Conservation (phyloP, 1,140 invertebrate genomes). For the Epicauta chinensis region DNA sequence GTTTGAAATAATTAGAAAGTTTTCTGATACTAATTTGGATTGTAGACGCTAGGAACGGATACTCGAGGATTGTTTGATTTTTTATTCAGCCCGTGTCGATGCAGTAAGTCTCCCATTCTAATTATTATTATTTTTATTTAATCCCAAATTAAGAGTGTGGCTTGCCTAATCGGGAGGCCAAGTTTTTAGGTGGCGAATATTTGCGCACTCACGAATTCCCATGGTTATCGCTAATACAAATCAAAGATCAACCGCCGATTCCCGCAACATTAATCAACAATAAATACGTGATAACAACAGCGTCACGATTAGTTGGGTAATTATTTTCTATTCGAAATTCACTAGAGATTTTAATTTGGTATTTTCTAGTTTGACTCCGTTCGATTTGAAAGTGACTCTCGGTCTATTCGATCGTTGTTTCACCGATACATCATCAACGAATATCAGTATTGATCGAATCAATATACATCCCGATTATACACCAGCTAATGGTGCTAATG, state of each 20-base stretch:
- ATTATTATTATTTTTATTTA: not conserved
- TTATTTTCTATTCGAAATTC: conserved; percentile 13
- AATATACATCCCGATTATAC: conserved; percentile 49
- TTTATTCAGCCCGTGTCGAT: conserved; percentile 22
- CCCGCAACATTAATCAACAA: conserved; percentile 51
- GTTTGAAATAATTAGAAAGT: not conserved
- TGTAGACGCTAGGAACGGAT: conserved; percentile 5
- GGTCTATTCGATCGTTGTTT: conserved; percentile 49
- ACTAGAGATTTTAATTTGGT: conserved; percentile 1
- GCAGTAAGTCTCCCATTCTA: conserved; percentile 21
- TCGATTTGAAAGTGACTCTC: conserved; percentile 47
- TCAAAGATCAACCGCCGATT: conserved; percentile 31
- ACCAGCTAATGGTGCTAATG: conserved; percentile 46
- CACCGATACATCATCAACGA: conserved; percentile 44
- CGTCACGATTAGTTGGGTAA: conserved; percentile 47
- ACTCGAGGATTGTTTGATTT: conserved; percentile 18
- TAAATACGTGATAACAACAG: conserved; percentile 50
- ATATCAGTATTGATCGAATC: conserved; percentile 45
- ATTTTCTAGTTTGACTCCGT: conserved; percentile 35
- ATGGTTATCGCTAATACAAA: conserved; percentile 41
- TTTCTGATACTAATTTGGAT: too few species aligned
- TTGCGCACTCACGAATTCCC: conserved; percentile 48
- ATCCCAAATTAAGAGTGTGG: conserved; percentile 30
- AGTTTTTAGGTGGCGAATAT: conserved; percentile 45
- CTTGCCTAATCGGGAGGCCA: conserved; percentile 34